Base-by-base conservation (phyloP, 2,797 vertebrate species). In the Eutrigla gurnardus region DNA sequence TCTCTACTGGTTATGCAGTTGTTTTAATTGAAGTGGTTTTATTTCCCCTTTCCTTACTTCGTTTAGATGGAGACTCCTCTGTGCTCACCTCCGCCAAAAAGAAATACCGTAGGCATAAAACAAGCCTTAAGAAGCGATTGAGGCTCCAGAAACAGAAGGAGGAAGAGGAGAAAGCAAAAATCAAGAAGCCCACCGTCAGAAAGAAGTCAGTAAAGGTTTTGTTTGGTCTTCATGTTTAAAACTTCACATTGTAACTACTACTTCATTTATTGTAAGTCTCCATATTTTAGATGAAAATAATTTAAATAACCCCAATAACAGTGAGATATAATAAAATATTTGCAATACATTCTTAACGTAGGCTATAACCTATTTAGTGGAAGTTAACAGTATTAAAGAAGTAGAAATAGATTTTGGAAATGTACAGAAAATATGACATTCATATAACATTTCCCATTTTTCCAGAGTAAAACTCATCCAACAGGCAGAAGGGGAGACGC, bases 101-200 rank as follows among this genome's bases (percentile, higher is more conserved):
- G 84, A 91, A 71, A 35, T 25, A 14, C 0, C 77, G 69, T 13
- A 72, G 83, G 70, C 87, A 25, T 59, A 92, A 78, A 7, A 52
- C 75, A 1, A 88, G 84, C 67, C 4, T 0, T 7, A 75, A 7
- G 75, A 89, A 76, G 75, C 85, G 81, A 18, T 3, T 57, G 13
- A 63, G 8, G 53, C 35, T 73, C 7, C 61, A 65, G 3, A 78
- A n/a, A 12, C 3, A 33, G 6, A 37, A 39, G 57, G 39, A 59
- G 3, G 57, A 42, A 42, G 57, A 59, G 6, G 11, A n/a, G 36
- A 12, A 36, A 12, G 17, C 55, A 58, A 33, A 67, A 14, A 3
- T 6, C 58, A 18, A 4, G 47, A 67, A 4, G 13, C 12, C 14
- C 39, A 32, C 18, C 6, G 13, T 62, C 37, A 12, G 33, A 12